These are phyloP conservation scores for Reticulitermes lucifugus DNA, from an alignment of 2,888 invertebrate species.

Conservation along the genomic window DNA sequence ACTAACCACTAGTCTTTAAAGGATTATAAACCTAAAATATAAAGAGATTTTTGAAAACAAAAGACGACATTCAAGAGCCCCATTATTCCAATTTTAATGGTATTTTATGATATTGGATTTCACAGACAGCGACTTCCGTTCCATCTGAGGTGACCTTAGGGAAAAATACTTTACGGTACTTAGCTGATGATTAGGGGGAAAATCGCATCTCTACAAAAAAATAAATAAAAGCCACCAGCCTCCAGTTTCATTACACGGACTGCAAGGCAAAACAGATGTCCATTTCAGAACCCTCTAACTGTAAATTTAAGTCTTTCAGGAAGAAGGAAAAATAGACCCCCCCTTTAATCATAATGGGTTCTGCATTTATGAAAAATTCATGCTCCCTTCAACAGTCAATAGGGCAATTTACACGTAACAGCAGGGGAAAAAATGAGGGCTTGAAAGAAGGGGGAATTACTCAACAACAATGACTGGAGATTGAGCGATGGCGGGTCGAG, in stretches of 20 bases:
- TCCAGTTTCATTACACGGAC: not conserved
- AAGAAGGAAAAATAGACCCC: constrained; percentile 38
- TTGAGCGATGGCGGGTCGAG: not conserved
- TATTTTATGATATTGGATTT: too few relatives aligned
- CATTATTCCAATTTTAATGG: too few relatives aligned
- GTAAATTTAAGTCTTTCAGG: constrained; percentile 31
- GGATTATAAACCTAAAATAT: too few relatives aligned
- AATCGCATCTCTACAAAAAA: constrained; percentile 8
- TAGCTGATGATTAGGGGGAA: not conserved
- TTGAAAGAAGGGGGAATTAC: not conserved
- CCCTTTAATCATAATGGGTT: constrained; percentile 34
- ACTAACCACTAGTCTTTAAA: too few relatives aligned
- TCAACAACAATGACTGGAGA: constrained; percentile 27
- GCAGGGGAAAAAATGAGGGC: constrained; percentile 1
- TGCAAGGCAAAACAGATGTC: constrained; percentile 27
- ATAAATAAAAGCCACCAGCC: not conserved
- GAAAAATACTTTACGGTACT: not conserved
- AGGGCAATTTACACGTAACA: constrained; percentile 32
- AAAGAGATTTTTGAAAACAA: too few relatives aligned
- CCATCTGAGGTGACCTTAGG: too few relatives aligned
- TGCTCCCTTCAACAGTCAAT: constrained; percentile 29
- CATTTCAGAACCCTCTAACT: constrained; percentile 21
- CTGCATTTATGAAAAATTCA: constrained; percentile 41
- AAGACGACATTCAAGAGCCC: too few relatives aligned
- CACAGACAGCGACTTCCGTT: too few relatives aligned